Conservation (phyloP, 1,140 invertebrate species). For the Zeugodacus cucurbitae region DNA sequence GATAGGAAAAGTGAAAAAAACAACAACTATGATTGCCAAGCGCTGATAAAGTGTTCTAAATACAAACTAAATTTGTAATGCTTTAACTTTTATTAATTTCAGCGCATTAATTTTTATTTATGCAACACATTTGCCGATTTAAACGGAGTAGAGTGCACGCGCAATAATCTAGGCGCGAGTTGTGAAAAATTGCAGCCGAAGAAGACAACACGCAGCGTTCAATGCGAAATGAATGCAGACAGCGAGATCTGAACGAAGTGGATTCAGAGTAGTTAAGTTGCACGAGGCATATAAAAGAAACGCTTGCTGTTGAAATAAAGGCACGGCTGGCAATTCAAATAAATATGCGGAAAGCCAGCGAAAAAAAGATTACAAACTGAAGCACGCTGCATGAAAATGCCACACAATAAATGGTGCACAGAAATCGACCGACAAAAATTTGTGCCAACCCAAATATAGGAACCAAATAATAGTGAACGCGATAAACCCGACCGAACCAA, state of each 20-base stretch:
- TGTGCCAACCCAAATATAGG: slow-evolving; percentile 23
- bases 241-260: neutral
- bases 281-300: neutral
- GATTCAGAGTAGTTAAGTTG: neutral
- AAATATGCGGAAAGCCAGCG: neutral
- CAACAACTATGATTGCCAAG: neutral
- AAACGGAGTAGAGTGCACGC: neutral
- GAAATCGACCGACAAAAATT: slow-evolving; percentile 21
- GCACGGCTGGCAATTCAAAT: neutral
- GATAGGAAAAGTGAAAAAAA: neutral
- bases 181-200: neutral
- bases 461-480: slow-evolving; percentile 26
- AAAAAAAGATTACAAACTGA: neutral
- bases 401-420: slow-evolving; percentile 34
- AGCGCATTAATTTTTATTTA: slow-evolving; percentile 33
- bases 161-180: neutral
- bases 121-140: neutral
- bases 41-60: neutral
- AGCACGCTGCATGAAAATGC: neutral
- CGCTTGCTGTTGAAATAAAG: neutral
- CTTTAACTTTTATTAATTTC: slow-evolving; percentile 11
- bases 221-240: neutral
- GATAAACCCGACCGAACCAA: neutral
- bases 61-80: neutral
- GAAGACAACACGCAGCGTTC: neutral